Evolutionary conservation across 2,797 vertebrate genomes (phyloP).

Genomic region (Oryzias dopingdopingensis): DNA sequence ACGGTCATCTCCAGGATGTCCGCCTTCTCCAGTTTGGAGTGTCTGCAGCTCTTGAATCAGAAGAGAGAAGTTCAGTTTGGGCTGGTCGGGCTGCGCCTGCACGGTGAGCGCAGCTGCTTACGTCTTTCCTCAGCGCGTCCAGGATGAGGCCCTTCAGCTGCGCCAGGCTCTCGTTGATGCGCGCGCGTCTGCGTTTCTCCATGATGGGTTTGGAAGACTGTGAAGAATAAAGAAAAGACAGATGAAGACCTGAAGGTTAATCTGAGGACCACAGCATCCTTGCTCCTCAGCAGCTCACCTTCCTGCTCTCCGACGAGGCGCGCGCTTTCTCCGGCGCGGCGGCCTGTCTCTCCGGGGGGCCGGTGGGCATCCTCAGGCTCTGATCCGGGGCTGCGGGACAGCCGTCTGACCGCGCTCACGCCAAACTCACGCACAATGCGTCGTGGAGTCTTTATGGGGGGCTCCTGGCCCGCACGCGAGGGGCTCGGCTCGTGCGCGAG

Average conservation of each 20-base stretch:
- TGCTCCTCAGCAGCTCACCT: conserved; percentile 59
- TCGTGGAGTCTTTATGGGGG: too few relatives aligned
- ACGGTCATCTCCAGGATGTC: conserved; percentile 98
- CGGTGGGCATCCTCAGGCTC: conserved; percentile 82
- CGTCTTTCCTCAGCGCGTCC: conserved; percentile 90
- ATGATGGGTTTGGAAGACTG: conserved; percentile 92
- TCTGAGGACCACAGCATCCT: too few relatives aligned
- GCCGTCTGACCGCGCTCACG: too few relatives aligned
- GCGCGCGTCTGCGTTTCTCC: conserved; percentile 85
- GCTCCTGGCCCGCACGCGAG: conserved; percentile 84
- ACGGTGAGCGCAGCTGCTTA: conserved; percentile 58
- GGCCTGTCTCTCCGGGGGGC: conserved; percentile 82
- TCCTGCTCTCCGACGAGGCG: conserved; percentile 82
- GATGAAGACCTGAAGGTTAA: not conserved
- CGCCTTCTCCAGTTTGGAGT: conserved; percentile 95
- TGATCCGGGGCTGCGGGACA: not conserved
- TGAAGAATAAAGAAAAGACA: not conserved
- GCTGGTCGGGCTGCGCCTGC: not conserved
- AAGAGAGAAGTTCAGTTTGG: not conserved
- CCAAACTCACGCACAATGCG: too few relatives aligned
- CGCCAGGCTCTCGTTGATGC: conserved; percentile 88
- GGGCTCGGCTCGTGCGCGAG: conserved; percentile 93
- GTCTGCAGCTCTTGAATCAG: conserved; percentile 84
- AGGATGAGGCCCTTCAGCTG: conserved; percentile 90
- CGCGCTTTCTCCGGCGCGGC: conserved; percentile 83